Evolutionary conservation across 1,140 invertebrate genomes (phyloP), one percentile per base, ranked within the genome.

Genomic region (Sweltsa coloradensis): DNA sequence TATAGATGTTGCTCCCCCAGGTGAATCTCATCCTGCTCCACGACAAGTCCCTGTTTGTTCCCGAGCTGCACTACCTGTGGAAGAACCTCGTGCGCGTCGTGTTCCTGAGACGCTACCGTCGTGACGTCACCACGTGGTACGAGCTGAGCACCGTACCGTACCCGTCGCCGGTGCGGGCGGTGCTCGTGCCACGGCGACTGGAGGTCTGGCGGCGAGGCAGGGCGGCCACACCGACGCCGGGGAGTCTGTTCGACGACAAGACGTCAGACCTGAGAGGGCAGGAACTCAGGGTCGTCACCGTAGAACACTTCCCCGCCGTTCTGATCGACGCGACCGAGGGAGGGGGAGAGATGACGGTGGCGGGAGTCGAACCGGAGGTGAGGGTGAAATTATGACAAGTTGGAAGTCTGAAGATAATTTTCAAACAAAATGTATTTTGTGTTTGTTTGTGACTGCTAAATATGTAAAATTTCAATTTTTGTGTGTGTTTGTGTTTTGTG

Each of bases 71-170:
- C 53, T 82, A 83, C 53, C 53, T 88, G 7, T 87, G 85, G 85
- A 85, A 79, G 34, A 70, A 78, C 51, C 79, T 85, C 16, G 70
- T 85, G 2, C 81, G 83, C 53, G 76, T 82, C 0, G 59, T 87
- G 13, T 86, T 87, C 46, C 65, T 87, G 18, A 69, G 70, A 41
- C 67, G 72, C 54, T 76, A 76, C 53, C 57, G 48, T 7, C 53
- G 57, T 3, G 16, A 22, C 11, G n/a, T 11, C 6, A 41, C 62
- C 19, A 64, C 70, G 9, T 76, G 75, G 72, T 82, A 74, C 53
- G 78, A 83, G 60, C 57, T 88, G 0, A 72, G 72, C 4, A 84
- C 81, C 0, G 74, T 85, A 5, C 75, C 78, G 1, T 87, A 78
- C 63, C 83, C 85, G 2, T 66, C 68, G 27, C 66, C 68, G 9